Evolutionary conservation across 2,113 vertebrate genomes (phyloP).

Genomic region (Ariopsis seemanni): DNA sequence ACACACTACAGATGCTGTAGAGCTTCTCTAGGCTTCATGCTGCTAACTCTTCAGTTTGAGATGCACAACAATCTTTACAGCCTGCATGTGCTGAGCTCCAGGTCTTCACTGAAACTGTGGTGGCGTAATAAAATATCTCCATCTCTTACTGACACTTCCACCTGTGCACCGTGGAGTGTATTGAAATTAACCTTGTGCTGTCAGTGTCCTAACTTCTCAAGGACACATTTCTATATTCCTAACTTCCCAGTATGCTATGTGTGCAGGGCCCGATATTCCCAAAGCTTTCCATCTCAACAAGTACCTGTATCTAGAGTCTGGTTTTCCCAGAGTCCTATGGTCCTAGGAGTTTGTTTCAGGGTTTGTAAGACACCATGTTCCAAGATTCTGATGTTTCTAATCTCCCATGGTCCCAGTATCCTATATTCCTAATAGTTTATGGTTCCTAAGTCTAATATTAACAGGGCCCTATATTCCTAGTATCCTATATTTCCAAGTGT

Average conservation of each 20-base stretch:
- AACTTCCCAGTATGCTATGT: not conserved
- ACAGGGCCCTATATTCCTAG: not conserved
- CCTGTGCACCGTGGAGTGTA: not conserved
- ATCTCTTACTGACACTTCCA: not conserved
- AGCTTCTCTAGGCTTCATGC: not conserved
- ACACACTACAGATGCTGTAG: constrained; percentile 8
- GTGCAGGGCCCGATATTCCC: not conserved
- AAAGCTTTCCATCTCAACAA: not conserved
- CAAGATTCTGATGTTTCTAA: not conserved
- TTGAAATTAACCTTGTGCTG: not conserved
- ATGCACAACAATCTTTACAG: not conserved
- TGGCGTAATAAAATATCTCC: not conserved
- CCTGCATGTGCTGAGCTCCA: not conserved
- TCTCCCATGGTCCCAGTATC: not conserved
- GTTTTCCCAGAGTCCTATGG: not conserved
- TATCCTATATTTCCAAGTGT: not conserved
- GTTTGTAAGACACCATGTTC: not conserved
- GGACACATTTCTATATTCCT: not conserved
- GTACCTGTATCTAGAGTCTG: not conserved
- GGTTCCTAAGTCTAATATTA: not conserved
- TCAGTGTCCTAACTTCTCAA: not conserved
- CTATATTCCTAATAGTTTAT: not conserved
- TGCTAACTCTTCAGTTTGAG: not conserved
- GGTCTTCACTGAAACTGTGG: not conserved
- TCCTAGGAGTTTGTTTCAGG: not conserved